phyloP scores from a whole-genome alignment of 2,888 invertebrate species.

The Hofmannophila pseudospretella region DNA sequence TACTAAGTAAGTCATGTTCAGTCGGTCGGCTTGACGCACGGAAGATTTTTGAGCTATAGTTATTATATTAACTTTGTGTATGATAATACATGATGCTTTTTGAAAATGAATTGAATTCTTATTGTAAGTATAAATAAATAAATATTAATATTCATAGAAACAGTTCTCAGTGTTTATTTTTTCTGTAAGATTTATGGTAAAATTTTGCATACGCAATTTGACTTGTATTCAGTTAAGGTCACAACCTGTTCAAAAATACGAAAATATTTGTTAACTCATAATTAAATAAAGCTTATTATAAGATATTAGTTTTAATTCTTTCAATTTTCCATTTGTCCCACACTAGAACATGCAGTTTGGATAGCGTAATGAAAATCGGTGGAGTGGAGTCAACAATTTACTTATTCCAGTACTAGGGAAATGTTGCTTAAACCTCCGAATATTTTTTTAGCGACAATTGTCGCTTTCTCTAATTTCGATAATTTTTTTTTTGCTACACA shows the following conservation, averaged over 20 bases:
- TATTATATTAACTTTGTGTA: constrained; percentile 72
- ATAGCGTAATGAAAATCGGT: no score
- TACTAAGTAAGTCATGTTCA: constrained; percentile 67
- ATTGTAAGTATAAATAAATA: constrained; percentile 75
- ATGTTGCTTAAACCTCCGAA: no score
- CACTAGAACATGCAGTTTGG: no score
- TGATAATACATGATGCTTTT: constrained; percentile 75
- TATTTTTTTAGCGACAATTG: no score
- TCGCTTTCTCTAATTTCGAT: no score
- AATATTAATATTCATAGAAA: constrained; percentile 74
- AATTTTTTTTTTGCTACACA: no score
- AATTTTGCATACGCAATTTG: constrained; percentile 65
- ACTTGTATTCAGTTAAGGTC: constrained; percentile 77
- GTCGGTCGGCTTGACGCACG: constrained; percentile 63
- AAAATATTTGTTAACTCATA: constrained; percentile 78
- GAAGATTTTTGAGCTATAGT: constrained; percentile 62
- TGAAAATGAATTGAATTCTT: constrained; percentile 74
- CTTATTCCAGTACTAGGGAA: no score
- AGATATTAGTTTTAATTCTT: constrained; percentile 68
- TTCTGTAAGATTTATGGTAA: constrained; percentile 68
- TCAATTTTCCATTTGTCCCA: no score
- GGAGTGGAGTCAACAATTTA: no score
- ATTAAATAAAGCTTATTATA: constrained; percentile 79
- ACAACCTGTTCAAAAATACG: constrained; percentile 77
- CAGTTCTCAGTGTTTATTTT: constrained; percentile 74